Base-by-base conservation (phyloP, 1,140 invertebrate species). In the Listronotus oregonensis region DNA sequence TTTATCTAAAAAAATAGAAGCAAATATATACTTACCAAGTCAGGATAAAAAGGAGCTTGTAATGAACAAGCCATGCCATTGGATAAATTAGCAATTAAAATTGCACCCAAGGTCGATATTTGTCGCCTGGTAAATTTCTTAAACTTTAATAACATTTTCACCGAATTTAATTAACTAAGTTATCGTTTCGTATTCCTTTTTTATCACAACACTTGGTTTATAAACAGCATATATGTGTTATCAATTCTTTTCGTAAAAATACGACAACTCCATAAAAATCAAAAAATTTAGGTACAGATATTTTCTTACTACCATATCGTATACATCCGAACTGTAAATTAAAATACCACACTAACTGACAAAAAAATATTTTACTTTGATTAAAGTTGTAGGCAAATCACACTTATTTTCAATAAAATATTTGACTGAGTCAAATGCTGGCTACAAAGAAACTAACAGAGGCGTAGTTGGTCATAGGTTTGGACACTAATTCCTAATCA, bases 31-130 rank as follows among this genome's bases (percentile, higher is more conserved):
- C 49, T 51, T 27, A 63, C 61, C 42, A 46, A 9, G 4, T 34
- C n/a, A 8, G 61, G 61, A 47, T 55, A 63, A 44, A 63, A 46
- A 12, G 61, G 61, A 18, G 61, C 61, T 37, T 54, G 61, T 21
- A 63, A 47, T 6, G 61, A 63, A 32, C 43, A 55, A 34, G 8
- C 14, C 42, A 63, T 34, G 18, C 61, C 61, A 44, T 42, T 63
- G 47, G 14, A 10, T 55, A 63, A 63, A 37, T 63, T 21, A 7
- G 34, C 37, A 32, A 37, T 18, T 6, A 49, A 34, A 3, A 47
- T 10, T 9, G 31, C 61, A 15, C 12, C 7, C 5, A 63, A 10
- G 32, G 61, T 63, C 1, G 39, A 39, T 5, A 52, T 3, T 55
- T 63, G 61, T 9, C 52, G 46, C 47, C 34, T 63, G 11, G 40